Evolutionary conservation across 2,113 vertebrate genomes (phyloP).

Genomic region (Carassius carassius): DNA sequence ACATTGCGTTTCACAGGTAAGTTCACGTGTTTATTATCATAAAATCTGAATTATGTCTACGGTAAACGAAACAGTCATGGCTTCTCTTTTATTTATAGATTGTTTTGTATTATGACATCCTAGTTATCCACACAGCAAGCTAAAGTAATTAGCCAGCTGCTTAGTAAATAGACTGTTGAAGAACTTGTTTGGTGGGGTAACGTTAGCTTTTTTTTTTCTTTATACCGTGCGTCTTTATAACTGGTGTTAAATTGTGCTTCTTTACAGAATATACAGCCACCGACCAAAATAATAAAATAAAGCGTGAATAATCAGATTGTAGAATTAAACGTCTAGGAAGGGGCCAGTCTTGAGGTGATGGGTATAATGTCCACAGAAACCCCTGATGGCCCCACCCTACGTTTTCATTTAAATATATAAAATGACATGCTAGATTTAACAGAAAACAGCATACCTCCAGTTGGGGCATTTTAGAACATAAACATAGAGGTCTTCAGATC

Average conservation of each 20-base stretch:
- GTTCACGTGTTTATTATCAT: background rate
- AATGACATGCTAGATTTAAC: background rate
- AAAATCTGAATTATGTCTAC: background rate
- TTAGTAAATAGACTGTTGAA: background rate
- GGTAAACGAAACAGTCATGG: background rate
- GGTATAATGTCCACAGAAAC: background rate
- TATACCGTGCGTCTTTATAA: background rate
- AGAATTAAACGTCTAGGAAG: background rate
- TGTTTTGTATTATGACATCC: background rate
- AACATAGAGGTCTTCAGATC: background rate
- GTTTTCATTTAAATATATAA: background rate
- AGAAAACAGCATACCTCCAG: background rate
- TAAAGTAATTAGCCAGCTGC: background rate
- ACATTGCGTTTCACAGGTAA: slow-evolving; percentile 38
- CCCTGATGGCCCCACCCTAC: background rate
- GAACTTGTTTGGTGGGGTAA: slow-evolving; percentile 5
- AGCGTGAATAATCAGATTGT: background rate
- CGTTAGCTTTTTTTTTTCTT: background rate
- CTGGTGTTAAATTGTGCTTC: background rate
- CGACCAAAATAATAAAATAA: too few species aligned
- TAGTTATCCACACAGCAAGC: background rate
- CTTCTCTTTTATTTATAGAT: background rate
- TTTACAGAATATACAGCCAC: background rate
- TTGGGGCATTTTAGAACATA: background rate
- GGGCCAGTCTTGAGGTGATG: background rate